These are phyloP conservation scores for Lampris megalopsis DNA, from an alignment of 2,113 vertebrate genomes.

Conservation along the genomic window DNA sequence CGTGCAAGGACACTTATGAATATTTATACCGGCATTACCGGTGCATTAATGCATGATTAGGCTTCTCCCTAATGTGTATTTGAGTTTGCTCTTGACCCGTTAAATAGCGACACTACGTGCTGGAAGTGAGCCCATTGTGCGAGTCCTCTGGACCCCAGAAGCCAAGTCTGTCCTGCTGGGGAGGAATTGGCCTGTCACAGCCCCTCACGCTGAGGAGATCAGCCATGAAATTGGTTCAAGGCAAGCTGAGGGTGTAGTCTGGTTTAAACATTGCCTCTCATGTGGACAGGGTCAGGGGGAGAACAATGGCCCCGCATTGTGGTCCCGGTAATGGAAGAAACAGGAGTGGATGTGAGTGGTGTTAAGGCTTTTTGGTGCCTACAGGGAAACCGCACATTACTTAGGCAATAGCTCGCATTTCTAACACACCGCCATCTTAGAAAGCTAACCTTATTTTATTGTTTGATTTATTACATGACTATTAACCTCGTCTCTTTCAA, in stretches of 20 bases:
- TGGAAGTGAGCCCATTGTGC: slow-evolving; percentile 51
- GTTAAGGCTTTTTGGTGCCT: slow-evolving; percentile 12
- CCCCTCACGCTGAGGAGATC: slow-evolving; percentile 66
- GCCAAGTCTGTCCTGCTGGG: slow-evolving; percentile 51
- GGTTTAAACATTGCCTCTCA: slow-evolving; percentile 55
- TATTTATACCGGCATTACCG: slow-evolving; percentile 49
- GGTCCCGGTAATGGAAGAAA: neutral
- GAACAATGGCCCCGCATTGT: slow-evolving; percentile 26
- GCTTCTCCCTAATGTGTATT: slow-evolving; percentile 42
- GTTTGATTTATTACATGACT: slow-evolving; percentile 18
- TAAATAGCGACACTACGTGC: slow-evolving; percentile 54
- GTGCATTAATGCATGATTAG: slow-evolving; percentile 46
- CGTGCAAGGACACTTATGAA: slow-evolving; percentile 48
- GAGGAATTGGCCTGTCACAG: slow-evolving; percentile 66
- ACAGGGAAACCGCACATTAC: neutral
- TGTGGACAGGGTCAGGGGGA: slow-evolving; percentile 13
- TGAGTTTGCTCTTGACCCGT: slow-evolving; percentile 62
- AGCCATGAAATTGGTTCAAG: slow-evolving; percentile 80
- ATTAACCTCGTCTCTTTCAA: neutral
- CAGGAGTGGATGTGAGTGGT: neutral
- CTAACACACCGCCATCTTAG: neutral
- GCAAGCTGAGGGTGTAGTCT: slow-evolving; percentile 54
- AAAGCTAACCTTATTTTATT: slow-evolving; percentile 6
- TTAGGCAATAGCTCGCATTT: slow-evolving; percentile 38
- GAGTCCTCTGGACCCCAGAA: slow-evolving; percentile 34